phyloP scores from a whole-genome alignment of 2,888 invertebrate genomes.

The Rhaphigaster nebulosa region DNA sequence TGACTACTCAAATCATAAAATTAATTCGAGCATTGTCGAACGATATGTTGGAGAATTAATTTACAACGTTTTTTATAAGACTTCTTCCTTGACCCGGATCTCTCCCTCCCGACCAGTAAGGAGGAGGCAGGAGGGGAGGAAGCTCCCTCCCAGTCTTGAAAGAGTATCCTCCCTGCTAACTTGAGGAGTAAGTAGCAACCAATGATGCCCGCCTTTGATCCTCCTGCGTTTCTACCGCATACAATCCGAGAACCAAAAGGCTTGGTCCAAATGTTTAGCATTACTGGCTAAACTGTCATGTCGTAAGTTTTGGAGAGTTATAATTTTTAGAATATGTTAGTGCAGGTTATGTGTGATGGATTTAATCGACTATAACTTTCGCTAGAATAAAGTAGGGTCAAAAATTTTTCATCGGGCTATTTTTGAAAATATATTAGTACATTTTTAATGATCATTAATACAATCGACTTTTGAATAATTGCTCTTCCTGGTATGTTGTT shows the following conservation, averaged over 20 bases:
- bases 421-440: neutral
- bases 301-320: neutral
- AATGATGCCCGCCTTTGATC: neutral
- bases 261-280: neutral
- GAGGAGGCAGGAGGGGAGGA: conserved; percentile 15
- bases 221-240: neutral
- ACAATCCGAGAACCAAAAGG: neutral
- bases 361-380: neutral
- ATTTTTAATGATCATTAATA: neutral
- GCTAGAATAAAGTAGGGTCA: neutral
- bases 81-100: conserved; percentile 4
- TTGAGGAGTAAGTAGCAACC: neutral
- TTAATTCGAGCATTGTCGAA: no score
- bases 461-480: neutral
- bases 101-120: neutral
- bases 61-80: neutral
- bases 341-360: neutral
- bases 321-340: neutral
- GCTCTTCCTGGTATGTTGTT: neutral
- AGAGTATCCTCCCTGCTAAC: conserved; percentile 18
- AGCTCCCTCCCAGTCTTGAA: conserved; percentile 12
- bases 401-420: neutral
- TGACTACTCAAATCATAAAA: no score
- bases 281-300: neutral
- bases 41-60: neutral